Evolutionary conservation across 2,888 invertebrate genomes (phyloP).

Genomic region (Sminthurides aquaticus): DNA sequence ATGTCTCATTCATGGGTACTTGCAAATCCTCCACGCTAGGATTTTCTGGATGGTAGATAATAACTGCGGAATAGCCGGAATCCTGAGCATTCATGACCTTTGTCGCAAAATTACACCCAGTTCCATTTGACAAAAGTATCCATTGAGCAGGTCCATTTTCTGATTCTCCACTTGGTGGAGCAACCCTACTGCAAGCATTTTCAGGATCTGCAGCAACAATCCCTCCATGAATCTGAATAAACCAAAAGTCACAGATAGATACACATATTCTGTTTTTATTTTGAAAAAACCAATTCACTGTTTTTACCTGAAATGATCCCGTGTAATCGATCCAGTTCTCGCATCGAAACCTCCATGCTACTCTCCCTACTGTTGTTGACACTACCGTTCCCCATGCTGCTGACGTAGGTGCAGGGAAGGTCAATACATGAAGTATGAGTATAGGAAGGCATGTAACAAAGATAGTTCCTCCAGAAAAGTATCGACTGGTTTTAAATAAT

Average conservation of each 20-base stretch:
- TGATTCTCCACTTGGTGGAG: not conserved
- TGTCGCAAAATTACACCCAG: conserved; percentile 12
- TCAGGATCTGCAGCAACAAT: not conserved
- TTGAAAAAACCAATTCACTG: no score
- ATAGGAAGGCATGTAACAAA: no score
- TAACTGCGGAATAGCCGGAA: conserved; percentile 13
- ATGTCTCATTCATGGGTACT: conserved; percentile 1
- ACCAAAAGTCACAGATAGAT: no score
- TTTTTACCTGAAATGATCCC: not conserved
- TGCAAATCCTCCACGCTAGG: not conserved
- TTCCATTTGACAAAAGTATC: conserved; percentile 9
- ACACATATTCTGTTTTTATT: no score
- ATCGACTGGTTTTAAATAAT: no score
- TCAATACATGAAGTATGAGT: no score
- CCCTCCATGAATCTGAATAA: not conserved
- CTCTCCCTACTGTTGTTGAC: not conserved
- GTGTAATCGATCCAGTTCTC: not conserved
- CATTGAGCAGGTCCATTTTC: not conserved
- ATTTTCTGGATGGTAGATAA: conserved; percentile 10
- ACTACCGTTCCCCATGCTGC: not conserved
- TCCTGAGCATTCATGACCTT: conserved; percentile 13
- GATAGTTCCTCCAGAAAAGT: no score
- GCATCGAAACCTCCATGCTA: not conserved
- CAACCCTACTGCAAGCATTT: not conserved
- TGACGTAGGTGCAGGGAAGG: not conserved